Evolutionary conservation across 2,888 invertebrate species (phyloP).

Genomic region (Leptopilina drosophilae): DNA sequence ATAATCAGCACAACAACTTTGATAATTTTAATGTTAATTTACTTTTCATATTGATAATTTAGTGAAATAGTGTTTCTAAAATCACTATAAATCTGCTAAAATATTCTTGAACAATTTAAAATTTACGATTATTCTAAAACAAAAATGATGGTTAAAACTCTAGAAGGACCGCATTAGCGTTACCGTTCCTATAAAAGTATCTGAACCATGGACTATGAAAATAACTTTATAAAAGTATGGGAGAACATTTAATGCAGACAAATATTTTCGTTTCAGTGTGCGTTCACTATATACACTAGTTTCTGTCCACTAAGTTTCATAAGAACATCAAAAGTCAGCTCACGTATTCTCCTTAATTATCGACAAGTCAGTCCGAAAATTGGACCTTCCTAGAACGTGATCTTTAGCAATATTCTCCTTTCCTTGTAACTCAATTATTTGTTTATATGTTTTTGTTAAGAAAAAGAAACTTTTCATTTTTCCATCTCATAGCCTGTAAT

Average conservation of each 20-base stretch:
- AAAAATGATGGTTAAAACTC: background rate
- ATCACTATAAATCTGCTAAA: background rate
- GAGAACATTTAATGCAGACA: constrained; percentile 3
- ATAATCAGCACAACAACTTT: too few relatives aligned
- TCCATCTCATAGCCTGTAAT: background rate
- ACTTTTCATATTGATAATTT: too few relatives aligned
- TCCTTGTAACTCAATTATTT: constrained; percentile 25
- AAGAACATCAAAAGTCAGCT: constrained; percentile 37
- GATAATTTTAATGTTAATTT: too few relatives aligned
- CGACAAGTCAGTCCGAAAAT: constrained; percentile 45
- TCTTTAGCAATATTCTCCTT: constrained; percentile 20
- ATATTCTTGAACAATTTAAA: background rate
- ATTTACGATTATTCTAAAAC: background rate
- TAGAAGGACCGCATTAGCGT: constrained; percentile 4
- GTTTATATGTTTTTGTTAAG: background rate
- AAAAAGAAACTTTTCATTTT: background rate
- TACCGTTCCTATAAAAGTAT: constrained; percentile 6
- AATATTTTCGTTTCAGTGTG: background rate
- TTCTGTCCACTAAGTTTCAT: background rate
- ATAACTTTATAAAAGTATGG: constrained; percentile 2
- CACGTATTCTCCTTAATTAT: constrained; percentile 50
- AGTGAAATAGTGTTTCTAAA: background rate
- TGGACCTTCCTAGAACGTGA: constrained; percentile 45
- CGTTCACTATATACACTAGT: background rate
- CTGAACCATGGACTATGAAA: constrained; percentile 5